These are phyloP conservation scores for Potamilus streckersoni DNA, from an alignment of 1,140 invertebrate genomes.

Conservation along the genomic window DNA sequence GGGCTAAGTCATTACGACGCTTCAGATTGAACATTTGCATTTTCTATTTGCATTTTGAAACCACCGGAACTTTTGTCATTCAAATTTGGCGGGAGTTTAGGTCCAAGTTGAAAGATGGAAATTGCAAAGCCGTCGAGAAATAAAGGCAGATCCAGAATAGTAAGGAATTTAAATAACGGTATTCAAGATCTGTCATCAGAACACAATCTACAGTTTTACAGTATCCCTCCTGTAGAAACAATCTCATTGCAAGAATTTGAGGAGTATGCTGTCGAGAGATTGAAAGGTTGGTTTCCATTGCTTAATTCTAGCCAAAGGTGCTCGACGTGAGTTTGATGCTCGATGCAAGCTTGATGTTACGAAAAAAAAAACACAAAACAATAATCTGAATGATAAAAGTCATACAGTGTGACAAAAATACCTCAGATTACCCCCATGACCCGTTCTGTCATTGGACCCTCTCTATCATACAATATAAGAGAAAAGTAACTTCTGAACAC, in stretches of 20 bases:
- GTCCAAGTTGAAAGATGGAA: neutral
- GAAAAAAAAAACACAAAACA: too few species aligned
- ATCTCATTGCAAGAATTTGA: constrained; percentile 89
- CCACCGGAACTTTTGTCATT: neutral
- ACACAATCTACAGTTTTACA: constrained; percentile 74
- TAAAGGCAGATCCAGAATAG: constrained; percentile 4
- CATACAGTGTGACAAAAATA: too few species aligned
- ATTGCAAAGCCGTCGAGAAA: neutral
- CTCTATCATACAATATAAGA: too few species aligned
- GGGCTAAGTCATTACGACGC: too few species aligned
- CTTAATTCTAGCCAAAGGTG: too few species aligned
- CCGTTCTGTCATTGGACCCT: too few species aligned
- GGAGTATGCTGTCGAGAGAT: constrained; percentile 84
- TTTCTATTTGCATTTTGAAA: neutral
- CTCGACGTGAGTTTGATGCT: too few species aligned
- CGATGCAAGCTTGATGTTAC: too few species aligned
- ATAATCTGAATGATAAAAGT: too few species aligned
- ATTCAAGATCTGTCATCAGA: constrained; percentile 13
- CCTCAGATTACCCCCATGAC: too few species aligned
- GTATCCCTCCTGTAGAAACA: constrained; percentile 78
- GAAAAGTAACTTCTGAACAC: too few species aligned
- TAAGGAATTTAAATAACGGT: neutral
- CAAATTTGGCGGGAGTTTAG: constrained; percentile 6
- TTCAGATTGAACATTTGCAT: too few species aligned
- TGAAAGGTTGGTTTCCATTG: constrained; percentile 74